Percentiles rank a stretch among this genome's conserved stretches.
Evolutionary conservation across 35 echinoderm and acorn worm genomes (phyloP).

Genomic region (Eucidaris tribuloides): DNA sequence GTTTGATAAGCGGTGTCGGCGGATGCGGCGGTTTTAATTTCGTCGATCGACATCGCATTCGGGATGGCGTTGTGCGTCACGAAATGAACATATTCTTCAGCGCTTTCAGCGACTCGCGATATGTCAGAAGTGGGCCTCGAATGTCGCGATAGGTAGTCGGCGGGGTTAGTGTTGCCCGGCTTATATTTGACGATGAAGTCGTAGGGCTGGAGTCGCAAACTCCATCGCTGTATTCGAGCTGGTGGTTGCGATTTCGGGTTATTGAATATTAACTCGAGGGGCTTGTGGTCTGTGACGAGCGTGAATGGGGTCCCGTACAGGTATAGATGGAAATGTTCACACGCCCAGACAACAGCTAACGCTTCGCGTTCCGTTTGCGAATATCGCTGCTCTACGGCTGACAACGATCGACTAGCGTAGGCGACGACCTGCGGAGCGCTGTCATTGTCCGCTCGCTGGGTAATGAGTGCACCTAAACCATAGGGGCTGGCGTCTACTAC

Average conservation of each 20-base stretch:
- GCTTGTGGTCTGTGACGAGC: constrained; percentile 47
- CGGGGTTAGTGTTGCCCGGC: constrained; percentile 29
- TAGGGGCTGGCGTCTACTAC: constrained; percentile 38
- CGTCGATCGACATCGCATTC: constrained; percentile 23
- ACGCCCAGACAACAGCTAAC: constrained; percentile 35
- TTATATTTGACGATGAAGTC: constrained; percentile 29
- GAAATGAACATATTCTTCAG: constrained; percentile 39
- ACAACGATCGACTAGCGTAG: constrained; percentile 44
- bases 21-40: background rate
- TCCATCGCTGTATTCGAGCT: constrained; percentile 38
- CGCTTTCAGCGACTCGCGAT: background rate
- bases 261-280: constrained; percentile 26
- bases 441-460: background rate
- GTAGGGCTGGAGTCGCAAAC: constrained; percentile 19
- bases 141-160: constrained; percentile 22
- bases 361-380: constrained; percentile 54
- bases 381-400: constrained; percentile 35
- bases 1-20: background rate
- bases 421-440: constrained; percentile 10
- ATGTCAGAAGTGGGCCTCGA: background rate
- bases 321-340: constrained; percentile 52
- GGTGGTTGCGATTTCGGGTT: constrained; percentile 32
- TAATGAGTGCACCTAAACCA: constrained; percentile 20
- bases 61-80: constrained; percentile 21
- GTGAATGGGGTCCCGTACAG: constrained; percentile 26